Percentiles rank a stretch among this genome's conserved stretches.
Conservation (phyloP, 1,140 invertebrate species). For the Papilio polyxenes region DNA sequence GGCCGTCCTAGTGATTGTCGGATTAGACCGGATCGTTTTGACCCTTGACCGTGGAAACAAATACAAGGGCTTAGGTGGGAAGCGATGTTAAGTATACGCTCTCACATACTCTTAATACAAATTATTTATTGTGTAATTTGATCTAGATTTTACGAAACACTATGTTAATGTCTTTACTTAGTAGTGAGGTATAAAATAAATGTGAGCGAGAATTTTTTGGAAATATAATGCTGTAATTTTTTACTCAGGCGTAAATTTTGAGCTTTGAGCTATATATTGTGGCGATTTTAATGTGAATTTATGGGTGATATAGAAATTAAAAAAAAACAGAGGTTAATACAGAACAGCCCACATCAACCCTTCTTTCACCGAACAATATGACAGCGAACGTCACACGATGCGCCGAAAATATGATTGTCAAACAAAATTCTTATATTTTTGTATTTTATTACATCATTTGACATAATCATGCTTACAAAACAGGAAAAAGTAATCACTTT, state of each 20-base stretch:
- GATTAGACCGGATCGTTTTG: conserved; percentile 80
- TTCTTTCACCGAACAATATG: conserved; percentile 57
- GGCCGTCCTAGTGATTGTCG: conserved; percentile 80
- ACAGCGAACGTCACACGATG: conserved; percentile 57
- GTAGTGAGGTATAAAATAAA: too few species aligned
- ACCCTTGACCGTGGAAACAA: conserved; percentile 72
- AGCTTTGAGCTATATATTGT: neutral
- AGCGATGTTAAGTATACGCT: conserved; percentile 46
- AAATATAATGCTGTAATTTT: too few species aligned
- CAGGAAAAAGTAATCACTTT: neutral
- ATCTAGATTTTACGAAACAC: neutral
- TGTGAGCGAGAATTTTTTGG: conserved; percentile 10
- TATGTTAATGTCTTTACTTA: conserved; percentile 19
- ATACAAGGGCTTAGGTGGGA: conserved; percentile 70
- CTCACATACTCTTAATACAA: conserved; percentile 23
- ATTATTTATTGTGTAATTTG: conserved; percentile 3
- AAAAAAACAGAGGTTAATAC: conserved; percentile 43
- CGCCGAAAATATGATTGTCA: conserved; percentile 38
- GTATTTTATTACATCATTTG: neutral
- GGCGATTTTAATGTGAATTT: neutral
- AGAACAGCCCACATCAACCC: conserved; percentile 45
- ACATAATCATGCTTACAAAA: conserved; percentile 32
- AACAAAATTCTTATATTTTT: neutral
- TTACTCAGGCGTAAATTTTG: neutral
- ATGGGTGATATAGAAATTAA: conserved; percentile 35